A percentile compares a stretch with the other conserved stretches of the same genome.
These are phyloP conservation scores for Pipistrellus pygmaeus DNA, from an alignment of 2,797 vertebrate species.

Conservation along the genomic window DNA sequence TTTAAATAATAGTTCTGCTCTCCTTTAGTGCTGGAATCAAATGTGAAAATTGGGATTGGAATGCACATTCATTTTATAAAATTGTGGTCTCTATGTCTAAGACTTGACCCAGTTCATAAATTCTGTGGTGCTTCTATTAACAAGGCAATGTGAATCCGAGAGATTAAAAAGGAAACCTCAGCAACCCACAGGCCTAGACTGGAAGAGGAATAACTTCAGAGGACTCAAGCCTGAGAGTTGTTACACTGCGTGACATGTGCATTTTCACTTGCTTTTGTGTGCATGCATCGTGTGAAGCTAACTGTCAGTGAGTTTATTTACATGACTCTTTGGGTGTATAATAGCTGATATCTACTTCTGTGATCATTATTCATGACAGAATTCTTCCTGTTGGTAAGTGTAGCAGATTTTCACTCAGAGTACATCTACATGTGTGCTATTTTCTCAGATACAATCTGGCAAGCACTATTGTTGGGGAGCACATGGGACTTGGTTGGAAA, in stretches of 20 bases:
- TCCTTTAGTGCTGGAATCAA: slow-evolving; percentile 16
- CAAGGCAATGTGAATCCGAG: not conserved
- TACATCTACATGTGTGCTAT: slow-evolving; percentile 64
- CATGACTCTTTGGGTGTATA: not conserved
- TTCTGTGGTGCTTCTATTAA: slow-evolving; percentile 31
- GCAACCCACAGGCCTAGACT: not conserved
- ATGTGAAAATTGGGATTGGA: not conserved
- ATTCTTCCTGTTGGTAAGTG: slow-evolving; percentile 60
- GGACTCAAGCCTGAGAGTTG: not conserved
- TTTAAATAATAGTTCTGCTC: slow-evolving; percentile 8
- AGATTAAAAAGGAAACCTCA: slow-evolving; percentile 24
- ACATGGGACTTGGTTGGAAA: no score
- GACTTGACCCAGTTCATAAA: not conserved
- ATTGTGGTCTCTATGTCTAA: not conserved
- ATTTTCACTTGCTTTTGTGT: not conserved
- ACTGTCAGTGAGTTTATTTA: slow-evolving; percentile 7
- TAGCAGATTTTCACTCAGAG: slow-evolving; percentile 67
- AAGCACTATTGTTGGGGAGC: slow-evolving; percentile 8
- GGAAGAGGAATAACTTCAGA: not conserved
- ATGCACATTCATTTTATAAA: slow-evolving; percentile 8
- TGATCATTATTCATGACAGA: slow-evolving; percentile 65
- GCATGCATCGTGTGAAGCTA: not conserved
- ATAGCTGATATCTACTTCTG: slow-evolving; percentile 47
- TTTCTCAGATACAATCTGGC: slow-evolving; percentile 74
- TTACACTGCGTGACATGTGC: not conserved